A percentile compares a stretch with the other conserved stretches of the same genome.
Conservation (phyloP, 2,797 vertebrate genomes). For the Epinephelus awoara region DNA sequence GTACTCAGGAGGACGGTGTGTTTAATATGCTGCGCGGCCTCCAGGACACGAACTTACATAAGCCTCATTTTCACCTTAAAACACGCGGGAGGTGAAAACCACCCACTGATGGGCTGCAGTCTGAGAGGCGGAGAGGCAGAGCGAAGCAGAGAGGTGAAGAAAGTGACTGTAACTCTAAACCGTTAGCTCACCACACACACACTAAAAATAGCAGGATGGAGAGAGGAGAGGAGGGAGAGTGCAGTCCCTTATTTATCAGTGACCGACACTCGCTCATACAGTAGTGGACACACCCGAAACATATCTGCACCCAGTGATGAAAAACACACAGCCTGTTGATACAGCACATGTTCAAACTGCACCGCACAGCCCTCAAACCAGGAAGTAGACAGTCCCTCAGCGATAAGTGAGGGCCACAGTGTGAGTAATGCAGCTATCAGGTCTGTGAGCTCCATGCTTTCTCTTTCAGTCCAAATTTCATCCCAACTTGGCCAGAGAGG, state of each 20-base stretch:
- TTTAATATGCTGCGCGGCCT: slow-evolving; percentile 3
- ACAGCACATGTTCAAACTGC: background rate
- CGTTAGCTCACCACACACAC: slow-evolving; percentile 52
- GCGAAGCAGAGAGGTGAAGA: slow-evolving; percentile 22
- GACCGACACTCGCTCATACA: slow-evolving; percentile 47
- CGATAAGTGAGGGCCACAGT: slow-evolving; percentile 23
- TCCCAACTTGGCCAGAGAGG: slow-evolving; percentile 58
- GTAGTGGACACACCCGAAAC: slow-evolving; percentile 53
- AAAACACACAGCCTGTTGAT: background rate
- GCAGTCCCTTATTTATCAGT: slow-evolving; percentile 80
- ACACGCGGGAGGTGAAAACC: slow-evolving; percentile 7
- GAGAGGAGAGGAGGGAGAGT: slow-evolving; percentile 56
- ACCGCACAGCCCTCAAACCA: background rate
- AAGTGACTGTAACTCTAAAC: slow-evolving; percentile 83
- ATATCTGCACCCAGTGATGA: slow-evolving; percentile 33
- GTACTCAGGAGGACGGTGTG: slow-evolving; percentile 28
- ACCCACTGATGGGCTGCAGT: slow-evolving; percentile 20
- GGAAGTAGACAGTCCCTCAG: slow-evolving; percentile 31
- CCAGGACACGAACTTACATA: slow-evolving; percentile 2
- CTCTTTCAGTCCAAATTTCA: slow-evolving; percentile 57
- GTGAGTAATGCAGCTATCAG: slow-evolving; percentile 58
- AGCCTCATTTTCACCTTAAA: slow-evolving; percentile 39
- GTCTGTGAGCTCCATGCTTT: slow-evolving; percentile 41
- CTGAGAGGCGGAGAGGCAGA: slow-evolving; percentile 24
- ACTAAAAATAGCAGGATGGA: slow-evolving; percentile 79